These are phyloP conservation scores for Dendrolimus punctatus DNA, from an alignment of 1,140 invertebrate genomes.

Conservation along the genomic window DNA sequence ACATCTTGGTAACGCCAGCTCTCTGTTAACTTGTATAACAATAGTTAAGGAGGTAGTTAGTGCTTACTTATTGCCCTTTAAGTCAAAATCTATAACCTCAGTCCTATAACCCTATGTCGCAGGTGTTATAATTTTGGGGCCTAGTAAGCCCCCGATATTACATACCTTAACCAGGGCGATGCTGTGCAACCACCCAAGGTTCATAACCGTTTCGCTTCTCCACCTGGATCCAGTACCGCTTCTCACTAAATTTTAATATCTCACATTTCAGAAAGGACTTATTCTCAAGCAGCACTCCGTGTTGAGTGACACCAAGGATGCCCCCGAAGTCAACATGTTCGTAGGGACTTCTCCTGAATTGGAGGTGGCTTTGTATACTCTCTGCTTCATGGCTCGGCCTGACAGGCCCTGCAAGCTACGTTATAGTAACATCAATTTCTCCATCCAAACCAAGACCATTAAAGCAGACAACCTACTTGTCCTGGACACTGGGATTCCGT, in stretches of 20 bases:
- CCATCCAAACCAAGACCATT: slow-evolving; percentile 56
- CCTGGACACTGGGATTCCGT: slow-evolving; percentile 56
- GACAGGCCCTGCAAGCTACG: slow-evolving; percentile 68
- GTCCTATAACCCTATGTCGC: too few species aligned
- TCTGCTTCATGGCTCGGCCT: slow-evolving; percentile 85
- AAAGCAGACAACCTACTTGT: slow-evolving; percentile 46
- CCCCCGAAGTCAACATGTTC: slow-evolving; percentile 77
- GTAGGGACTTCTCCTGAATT: slow-evolving; percentile 94
- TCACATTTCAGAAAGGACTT: slow-evolving; percentile 52
- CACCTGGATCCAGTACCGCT: background rate
- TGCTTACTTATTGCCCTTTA: too few species aligned
- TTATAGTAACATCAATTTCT: slow-evolving; percentile 51
- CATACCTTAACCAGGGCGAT: too few species aligned
- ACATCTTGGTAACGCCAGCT: too few species aligned
- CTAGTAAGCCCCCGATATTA: too few species aligned
- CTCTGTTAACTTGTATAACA: too few species aligned
- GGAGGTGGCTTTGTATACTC: slow-evolving; percentile 91
- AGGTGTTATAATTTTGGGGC: too few species aligned
- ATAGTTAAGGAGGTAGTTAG: too few species aligned
- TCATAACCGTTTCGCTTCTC: background rate
- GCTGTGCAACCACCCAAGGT: too few species aligned
- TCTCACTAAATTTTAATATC: background rate
- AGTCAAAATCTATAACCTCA: too few species aligned
- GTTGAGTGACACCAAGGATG: slow-evolving; percentile 59
- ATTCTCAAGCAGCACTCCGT: slow-evolving; percentile 61